Evolutionary conservation across 2,113 vertebrate genomes (phyloP).

Genomic region (Brachypodius melanocephalos): DNA sequence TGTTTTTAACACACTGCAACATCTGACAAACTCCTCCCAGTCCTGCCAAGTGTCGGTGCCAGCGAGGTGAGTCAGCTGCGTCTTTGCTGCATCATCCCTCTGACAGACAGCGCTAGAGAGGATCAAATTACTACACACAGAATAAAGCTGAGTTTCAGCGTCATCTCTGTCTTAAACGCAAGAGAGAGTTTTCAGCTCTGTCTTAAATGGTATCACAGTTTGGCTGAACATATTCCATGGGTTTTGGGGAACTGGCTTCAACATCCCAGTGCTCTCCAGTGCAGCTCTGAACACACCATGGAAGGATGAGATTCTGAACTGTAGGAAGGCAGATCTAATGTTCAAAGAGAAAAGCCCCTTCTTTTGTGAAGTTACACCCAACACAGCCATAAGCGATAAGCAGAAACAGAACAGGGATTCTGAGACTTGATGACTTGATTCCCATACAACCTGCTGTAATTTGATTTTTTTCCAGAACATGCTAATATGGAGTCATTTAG

Average conservation of each 20-base stretch:
- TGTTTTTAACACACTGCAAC: background rate
- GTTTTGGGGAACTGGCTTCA: background rate
- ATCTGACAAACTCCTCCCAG: background rate
- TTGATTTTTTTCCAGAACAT: background rate
- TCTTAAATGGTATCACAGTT: background rate
- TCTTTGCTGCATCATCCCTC: conserved; percentile 15
- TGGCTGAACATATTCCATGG: background rate
- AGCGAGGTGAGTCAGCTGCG: conserved; percentile 4
- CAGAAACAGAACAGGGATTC: background rate
- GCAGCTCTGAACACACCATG: background rate
- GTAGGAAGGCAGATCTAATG: background rate
- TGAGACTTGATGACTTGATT: background rate
- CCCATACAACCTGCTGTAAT: background rate
- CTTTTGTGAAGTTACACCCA: background rate
- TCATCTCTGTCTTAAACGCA: background rate
- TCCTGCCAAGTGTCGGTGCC: background rate
- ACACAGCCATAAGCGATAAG: background rate
- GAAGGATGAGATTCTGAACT: background rate
- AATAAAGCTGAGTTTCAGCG: background rate
- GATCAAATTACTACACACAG: background rate
- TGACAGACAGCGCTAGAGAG: background rate
- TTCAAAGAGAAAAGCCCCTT: background rate
- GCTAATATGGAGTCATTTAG: background rate
- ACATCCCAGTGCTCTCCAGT: background rate
- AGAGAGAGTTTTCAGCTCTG: background rate